These are phyloP conservation scores for Brachionichthys hirsutus DNA, from an alignment of 2,113 vertebrate genomes.

Conservation along the genomic window DNA sequence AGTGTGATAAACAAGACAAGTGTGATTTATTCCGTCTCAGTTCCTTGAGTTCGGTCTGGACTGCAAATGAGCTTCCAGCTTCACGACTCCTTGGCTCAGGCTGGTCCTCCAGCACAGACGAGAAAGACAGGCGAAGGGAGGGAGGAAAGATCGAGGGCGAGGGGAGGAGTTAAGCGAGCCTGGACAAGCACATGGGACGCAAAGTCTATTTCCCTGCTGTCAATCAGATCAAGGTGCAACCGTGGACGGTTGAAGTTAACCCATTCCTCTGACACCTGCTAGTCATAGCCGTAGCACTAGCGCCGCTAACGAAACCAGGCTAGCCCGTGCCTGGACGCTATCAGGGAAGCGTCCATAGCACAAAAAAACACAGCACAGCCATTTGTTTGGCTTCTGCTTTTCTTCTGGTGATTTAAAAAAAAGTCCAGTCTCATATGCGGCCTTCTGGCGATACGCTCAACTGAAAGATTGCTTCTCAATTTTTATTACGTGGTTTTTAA, in stretches of 20 bases:
- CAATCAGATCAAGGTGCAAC: conserved; percentile 4
- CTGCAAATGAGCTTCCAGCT: conserved; percentile 22
- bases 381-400: no score
- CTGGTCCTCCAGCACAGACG: neutral
- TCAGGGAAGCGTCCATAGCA: no score
- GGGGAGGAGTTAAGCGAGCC: conserved; percentile 37
- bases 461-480: no score
- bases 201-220: conserved; percentile 5
- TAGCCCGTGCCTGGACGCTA: no score
- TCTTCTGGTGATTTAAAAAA: no score
- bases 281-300: no score
- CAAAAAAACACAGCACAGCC: no score
- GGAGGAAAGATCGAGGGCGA: conserved; percentile 9
- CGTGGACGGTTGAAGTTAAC: neutral
- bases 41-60: conserved; percentile 11
- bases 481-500: no score
- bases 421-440: no score
- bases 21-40: conserved; percentile 17
- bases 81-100: conserved; percentile 1
- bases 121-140: conserved; percentile 8
- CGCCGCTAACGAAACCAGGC: no score
- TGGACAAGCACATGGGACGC: conserved; percentile 39
- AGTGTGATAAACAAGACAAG: conserved; percentile 35
- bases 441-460: no score
- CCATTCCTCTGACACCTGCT: no score